Evolutionary conservation across 2,888 invertebrate species (phyloP).

Genomic region (Lysandra bellargus): DNA sequence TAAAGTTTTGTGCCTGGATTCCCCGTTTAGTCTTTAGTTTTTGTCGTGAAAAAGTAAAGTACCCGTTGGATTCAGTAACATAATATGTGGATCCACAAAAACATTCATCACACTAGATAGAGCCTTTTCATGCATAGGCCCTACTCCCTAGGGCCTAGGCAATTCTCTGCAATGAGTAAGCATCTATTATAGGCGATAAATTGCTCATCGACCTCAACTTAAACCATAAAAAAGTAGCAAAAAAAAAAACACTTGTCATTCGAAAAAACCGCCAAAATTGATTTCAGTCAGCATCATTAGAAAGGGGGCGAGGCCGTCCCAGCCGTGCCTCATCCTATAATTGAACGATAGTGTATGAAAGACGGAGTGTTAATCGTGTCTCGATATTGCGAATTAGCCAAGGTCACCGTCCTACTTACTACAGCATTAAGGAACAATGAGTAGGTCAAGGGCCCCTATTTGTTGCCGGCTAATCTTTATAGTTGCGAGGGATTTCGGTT

Average conservation of each 20-base stretch:
- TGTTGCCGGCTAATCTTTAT: neutral
- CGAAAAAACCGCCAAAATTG: constrained; percentile 8
- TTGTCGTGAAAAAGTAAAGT: too few relatives aligned
- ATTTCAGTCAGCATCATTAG: constrained; percentile 25
- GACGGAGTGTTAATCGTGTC: constrained; percentile 12
- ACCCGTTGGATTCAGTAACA: too few relatives aligned
- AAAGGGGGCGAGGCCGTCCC: constrained; percentile 44
- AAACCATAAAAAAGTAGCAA: neutral
- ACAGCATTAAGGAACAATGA: neutral
- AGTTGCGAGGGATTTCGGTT: neutral
- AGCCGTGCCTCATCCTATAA: constrained; percentile 41
- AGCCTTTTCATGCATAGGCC: too few relatives aligned
- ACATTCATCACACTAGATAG: neutral
- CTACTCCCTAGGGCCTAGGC: neutral
- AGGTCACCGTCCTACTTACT: constrained; percentile 8
- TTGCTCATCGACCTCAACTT: neutral
- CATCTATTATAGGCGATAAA: neutral
- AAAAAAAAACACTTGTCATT: neutral
- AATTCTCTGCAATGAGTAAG: neutral
- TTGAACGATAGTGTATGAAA: constrained; percentile 30
- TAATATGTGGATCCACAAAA: too few relatives aligned
- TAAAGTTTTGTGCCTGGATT: too few relatives aligned
- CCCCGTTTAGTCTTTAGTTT: too few relatives aligned
- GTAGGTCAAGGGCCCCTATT: neutral
- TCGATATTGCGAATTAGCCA: constrained; percentile 7